phyloP scores from a whole-genome alignment of 1,140 invertebrate genomes.

The Propsilocerus akamusi region DNA sequence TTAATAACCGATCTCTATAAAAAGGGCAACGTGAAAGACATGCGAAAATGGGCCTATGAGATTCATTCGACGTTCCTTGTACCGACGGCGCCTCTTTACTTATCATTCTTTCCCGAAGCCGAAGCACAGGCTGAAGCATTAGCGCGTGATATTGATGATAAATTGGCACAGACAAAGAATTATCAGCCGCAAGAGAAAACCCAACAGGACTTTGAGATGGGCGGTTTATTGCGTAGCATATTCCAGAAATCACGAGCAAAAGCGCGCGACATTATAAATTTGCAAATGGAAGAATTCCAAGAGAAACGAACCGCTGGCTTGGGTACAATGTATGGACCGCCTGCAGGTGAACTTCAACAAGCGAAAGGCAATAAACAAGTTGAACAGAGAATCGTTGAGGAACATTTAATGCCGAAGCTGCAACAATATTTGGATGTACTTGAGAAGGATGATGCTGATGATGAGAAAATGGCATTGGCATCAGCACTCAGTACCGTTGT shows the following conservation, averaged over 20 bases:
- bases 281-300: conserved; percentile 78
- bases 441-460: conserved; percentile 37
- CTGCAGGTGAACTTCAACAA: conserved; percentile 60
- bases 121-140: conserved; percentile 43
- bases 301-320: conserved; percentile 78
- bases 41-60: conserved; percentile 95
- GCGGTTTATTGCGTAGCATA: conserved; percentile 69
- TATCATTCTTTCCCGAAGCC: conserved; percentile 58
- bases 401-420: conserved; percentile 50
- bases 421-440: conserved; percentile 52
- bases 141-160: conserved; percentile 73
- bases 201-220: conserved; percentile 61
- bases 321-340: conserved; percentile 73
- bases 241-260: conserved; percentile 72
- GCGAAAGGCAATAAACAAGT: conserved; percentile 62
- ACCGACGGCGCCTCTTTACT: conserved; percentile 73
- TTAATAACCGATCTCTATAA: conserved; percentile 72
- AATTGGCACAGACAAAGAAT: conserved; percentile 26
- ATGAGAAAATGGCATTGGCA: conserved; percentile 47
- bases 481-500: conserved; percentile 65
- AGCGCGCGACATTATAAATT: conserved; percentile 70
- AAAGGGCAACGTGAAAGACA: conserved; percentile 66
- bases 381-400: conserved; percentile 57
- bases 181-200: not conserved
- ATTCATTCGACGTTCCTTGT: conserved; percentile 92